Percentiles rank a stretch among this genome's conserved stretches.
Evolutionary conservation across 1,140 invertebrate species (phyloP).

Genomic region (Cydia strobilella): DNA sequence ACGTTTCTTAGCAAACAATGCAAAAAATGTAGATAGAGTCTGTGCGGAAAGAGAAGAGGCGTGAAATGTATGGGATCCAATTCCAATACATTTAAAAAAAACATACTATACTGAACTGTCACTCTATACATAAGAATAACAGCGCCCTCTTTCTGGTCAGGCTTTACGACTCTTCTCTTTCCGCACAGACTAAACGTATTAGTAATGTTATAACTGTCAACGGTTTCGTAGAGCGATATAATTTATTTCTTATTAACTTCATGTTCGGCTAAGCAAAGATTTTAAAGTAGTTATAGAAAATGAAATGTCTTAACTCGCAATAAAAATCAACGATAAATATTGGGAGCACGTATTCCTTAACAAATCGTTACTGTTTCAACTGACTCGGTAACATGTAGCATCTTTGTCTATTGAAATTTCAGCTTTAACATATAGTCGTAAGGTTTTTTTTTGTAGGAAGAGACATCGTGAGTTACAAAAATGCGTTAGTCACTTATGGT

Average conservation of each 20-base stretch:
- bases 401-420: not conserved
- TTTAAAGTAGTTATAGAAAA: not conserved
- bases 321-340: slow-evolving; percentile 2
- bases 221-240: slow-evolving; percentile 3
- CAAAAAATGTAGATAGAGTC: too few relatives aligned
- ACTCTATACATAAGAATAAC: too few relatives aligned
- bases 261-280: not conserved
- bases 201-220: not conserved
- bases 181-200: too few relatives aligned
- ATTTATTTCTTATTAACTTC: not conserved
- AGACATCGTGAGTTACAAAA: not conserved
- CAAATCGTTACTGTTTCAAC: not conserved
- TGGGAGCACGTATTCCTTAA: slow-evolving; percentile 16
- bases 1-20: too few relatives aligned
- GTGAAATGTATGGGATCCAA: too few relatives aligned
- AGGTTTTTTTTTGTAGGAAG: not conserved
- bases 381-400: not conserved
- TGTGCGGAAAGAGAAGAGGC: too few relatives aligned
- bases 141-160: too few relatives aligned
- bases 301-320: not conserved
- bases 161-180: too few relatives aligned
- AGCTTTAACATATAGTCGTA: not conserved
- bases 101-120: too few relatives aligned
- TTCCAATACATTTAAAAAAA: too few relatives aligned
- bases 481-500: not conserved